Conservation (phyloP, 2,888 invertebrate species). For the Bembecia ichneumoniformis region DNA sequence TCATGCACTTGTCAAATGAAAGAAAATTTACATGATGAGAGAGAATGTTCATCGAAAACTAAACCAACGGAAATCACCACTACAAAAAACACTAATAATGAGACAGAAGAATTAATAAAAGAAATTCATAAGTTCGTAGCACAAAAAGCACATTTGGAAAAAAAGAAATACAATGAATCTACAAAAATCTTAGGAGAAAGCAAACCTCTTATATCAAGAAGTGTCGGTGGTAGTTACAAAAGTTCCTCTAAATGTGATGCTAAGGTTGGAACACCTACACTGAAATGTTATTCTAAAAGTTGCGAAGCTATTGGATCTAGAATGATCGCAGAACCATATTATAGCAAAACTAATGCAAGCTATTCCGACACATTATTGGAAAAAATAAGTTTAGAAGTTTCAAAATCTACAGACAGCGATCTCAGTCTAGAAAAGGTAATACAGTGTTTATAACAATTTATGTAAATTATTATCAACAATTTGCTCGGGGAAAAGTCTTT, state of each 20-base stretch:
- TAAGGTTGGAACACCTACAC: slow-evolving; percentile 41
- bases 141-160: slow-evolving; percentile 27
- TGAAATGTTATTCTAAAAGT: slow-evolving; percentile 51
- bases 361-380: slow-evolving; percentile 52
- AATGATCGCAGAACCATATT: slow-evolving; percentile 24
- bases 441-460: neutral
- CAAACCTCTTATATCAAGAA: slow-evolving; percentile 31
- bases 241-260: slow-evolving; percentile 35
- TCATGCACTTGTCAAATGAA: slow-evolving; percentile 29
- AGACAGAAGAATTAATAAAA: slow-evolving; percentile 54
- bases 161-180: slow-evolving; percentile 15
- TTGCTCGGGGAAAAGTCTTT: too few relatives aligned
- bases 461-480: too few relatives aligned
- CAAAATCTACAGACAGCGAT: slow-evolving; percentile 32
- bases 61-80: neutral
- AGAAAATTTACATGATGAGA: slow-evolving; percentile 20
- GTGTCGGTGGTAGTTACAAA: slow-evolving; percentile 33
- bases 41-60: neutral
- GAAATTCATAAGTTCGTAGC: slow-evolving; percentile 56
- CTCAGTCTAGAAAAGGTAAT: slow-evolving; percentile 19
- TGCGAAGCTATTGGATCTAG: slow-evolving; percentile 52
- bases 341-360: slow-evolving; percentile 30
- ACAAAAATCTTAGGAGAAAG: slow-evolving; percentile 10
- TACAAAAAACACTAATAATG: slow-evolving; percentile 17
- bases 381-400: slow-evolving; percentile 36